Base-by-base conservation (phyloP, 2,113 vertebrate genomes). In the Pachypanchax playfairii region DNA sequence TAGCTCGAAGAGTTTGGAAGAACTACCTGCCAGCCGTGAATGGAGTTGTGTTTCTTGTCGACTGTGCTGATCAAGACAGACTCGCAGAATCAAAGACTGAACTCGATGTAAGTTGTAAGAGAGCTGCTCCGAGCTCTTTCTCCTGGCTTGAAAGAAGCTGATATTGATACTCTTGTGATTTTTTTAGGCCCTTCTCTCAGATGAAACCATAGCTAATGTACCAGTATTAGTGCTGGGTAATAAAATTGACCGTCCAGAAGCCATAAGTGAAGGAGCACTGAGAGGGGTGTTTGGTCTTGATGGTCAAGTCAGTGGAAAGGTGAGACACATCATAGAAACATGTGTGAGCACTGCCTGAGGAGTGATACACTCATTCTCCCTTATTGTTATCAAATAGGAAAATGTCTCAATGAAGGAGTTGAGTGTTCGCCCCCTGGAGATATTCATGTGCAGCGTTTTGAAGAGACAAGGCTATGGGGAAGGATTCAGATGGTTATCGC, bases 381-480 rank as follows among this genome's bases (percentile, higher is more conserved):
- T 29, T 18, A 0, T 38, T 71, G 38, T 56, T 64, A 77, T 68
- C 26, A 17, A 11, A 12, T 67, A 98, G 96, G 96, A 95, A 7
- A 96, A 89, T 0, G 93, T 94, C 75, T 92, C 94, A 1, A 67
- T 93, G 83, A 98, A 95, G 80, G 95, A 98, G 17, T 87, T 94
- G 84, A 97, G 95, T 0, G 84, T 89, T 0, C 92, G 95, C 2
- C 97, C 97, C 20, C 93, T 98, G 92, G 97, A 99, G 91, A 94
- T 99, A 72, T 99, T 98, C 87, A 98, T 98, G 96, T 98, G 96
- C 93, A 97, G 96, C 5, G 94, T 99, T 86, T 90, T 98, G 77
- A 97, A 96, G 85, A 93, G 92, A 66, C 96, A 98, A 92, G 97
- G 96, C 82, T 98, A 98, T 1, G 96, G 96, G 1, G 95, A 99